Percentiles rank a stretch among this genome's conserved stretches.
These are phyloP conservation scores for Euproctis similis DNA, from an alignment of 2,888 invertebrate genomes.

Conservation along the genomic window DNA sequence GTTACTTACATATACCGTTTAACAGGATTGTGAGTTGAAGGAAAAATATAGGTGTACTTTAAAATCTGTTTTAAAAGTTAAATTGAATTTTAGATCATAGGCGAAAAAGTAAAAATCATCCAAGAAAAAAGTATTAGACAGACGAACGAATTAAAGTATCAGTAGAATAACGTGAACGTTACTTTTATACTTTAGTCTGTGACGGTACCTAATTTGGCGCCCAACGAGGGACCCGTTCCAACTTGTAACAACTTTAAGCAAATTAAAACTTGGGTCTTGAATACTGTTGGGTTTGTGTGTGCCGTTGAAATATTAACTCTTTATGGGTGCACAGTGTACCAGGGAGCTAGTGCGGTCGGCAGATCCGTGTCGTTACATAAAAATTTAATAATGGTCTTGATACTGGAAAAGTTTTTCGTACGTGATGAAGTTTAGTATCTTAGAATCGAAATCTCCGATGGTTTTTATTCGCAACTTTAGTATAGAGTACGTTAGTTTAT, in stretches of 20 bases:
- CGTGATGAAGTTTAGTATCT: slow-evolving; percentile 39
- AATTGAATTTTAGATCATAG: slow-evolving; percentile 40
- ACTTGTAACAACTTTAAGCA: slow-evolving; percentile 73
- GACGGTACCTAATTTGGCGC: slow-evolving; percentile 69
- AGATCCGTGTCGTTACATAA: slow-evolving; percentile 54
- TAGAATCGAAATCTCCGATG: slow-evolving; percentile 25
- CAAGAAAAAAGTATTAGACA: slow-evolving; percentile 32
- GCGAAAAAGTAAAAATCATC: too few relatives aligned
- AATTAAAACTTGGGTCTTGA: slow-evolving; percentile 70
- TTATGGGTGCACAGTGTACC: slow-evolving; percentile 65
- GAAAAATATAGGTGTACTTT: too few relatives aligned
- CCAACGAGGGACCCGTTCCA: slow-evolving; percentile 68
- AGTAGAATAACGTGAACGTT: slow-evolving; percentile 48
- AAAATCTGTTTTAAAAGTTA: slow-evolving; percentile 21
- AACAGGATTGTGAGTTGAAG: too few relatives aligned
- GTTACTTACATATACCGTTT: too few relatives aligned
- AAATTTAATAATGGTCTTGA: slow-evolving; percentile 55
- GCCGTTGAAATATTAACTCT: slow-evolving; percentile 72
- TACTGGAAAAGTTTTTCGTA: slow-evolving; percentile 42
- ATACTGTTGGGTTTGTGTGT: slow-evolving; percentile 67
- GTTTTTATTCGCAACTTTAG: slow-evolving; percentile 17
- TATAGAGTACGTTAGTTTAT: too few relatives aligned
- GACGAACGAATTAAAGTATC: slow-evolving; percentile 69
- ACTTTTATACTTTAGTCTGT: slow-evolving; percentile 35
- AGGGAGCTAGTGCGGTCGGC: slow-evolving; percentile 41